Percentiles rank a stretch among this genome's conserved stretches.
Conservation (phyloP, 2,888 invertebrate species). For the Agrotis puta region DNA sequence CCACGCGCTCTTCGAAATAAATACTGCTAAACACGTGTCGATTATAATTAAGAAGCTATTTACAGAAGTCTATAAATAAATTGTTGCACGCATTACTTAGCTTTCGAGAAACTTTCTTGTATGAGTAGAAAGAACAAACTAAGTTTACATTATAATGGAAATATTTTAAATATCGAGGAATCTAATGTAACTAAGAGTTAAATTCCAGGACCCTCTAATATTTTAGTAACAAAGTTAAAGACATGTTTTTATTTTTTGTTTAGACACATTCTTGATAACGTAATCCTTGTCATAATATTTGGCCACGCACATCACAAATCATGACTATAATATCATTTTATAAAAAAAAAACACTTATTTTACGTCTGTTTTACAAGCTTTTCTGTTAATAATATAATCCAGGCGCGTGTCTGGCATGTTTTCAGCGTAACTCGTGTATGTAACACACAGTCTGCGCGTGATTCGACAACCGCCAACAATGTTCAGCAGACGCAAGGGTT, state of each 20-base stretch:
- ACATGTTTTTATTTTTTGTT: neutral
- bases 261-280: neutral
- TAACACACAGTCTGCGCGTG: slow-evolving; percentile 37
- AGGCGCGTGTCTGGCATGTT: slow-evolving; percentile 45
- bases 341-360: neutral
- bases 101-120: slow-evolving; percentile 36
- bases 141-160: neutral
- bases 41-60: slow-evolving; percentile 59
- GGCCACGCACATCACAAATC: too few species aligned
- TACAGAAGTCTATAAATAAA: slow-evolving; percentile 54
- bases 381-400: neutral
- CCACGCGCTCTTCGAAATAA: slow-evolving; percentile 62
- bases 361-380: slow-evolving; percentile 4
- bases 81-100: slow-evolving; percentile 31
- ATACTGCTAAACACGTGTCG: slow-evolving; percentile 59
- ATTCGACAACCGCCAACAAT: slow-evolving; percentile 21
- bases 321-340: neutral
- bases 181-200: neutral
- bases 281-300: neutral
- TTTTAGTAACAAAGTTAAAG: neutral
- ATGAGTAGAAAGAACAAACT: neutral
- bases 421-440: slow-evolving; percentile 42
- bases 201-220: neutral
- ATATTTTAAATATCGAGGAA: neutral
- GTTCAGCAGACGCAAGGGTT: slow-evolving; percentile 44